Evolutionary conservation across 2,113 vertebrate species (phyloP).

Genomic region (Alexandromys fortis): DNA sequence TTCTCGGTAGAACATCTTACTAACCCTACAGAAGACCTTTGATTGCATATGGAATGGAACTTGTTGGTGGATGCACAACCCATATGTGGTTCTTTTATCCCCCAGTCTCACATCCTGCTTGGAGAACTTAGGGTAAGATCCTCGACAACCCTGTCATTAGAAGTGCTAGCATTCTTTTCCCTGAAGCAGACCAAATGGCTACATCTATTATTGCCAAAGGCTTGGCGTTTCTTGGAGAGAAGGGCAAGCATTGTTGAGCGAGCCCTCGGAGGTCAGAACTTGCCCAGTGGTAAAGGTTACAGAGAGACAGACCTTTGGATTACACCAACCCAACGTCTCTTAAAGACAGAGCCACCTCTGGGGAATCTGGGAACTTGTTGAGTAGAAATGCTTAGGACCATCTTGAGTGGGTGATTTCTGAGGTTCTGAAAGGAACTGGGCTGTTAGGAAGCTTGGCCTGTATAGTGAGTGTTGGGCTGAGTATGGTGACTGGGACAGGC

Average conservation of each 20-base stretch:
- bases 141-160: neutral
- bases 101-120: neutral
- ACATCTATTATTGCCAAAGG: neutral
- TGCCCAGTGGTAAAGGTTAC: neutral
- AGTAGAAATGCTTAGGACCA: neutral
- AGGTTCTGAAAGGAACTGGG: neutral
- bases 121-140: neutral
- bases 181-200: neutral
- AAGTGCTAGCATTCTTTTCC: neutral
- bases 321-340: neutral
- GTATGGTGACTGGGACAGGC: neutral
- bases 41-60: neutral
- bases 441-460: neutral
- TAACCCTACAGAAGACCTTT: conserved; percentile 8
- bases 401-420: neutral
- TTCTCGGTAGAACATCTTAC: conserved; percentile 23
- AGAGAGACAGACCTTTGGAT: neutral
- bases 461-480: neutral
- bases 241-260: neutral
- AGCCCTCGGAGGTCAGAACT: neutral
- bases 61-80: neutral
- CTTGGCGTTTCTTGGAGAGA: neutral
- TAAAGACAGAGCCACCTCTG: neutral
- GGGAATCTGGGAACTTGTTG: neutral
- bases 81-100: neutral